Conservation (phyloP, 2,797 vertebrate species). For the Sebastes iracundus region DNA sequence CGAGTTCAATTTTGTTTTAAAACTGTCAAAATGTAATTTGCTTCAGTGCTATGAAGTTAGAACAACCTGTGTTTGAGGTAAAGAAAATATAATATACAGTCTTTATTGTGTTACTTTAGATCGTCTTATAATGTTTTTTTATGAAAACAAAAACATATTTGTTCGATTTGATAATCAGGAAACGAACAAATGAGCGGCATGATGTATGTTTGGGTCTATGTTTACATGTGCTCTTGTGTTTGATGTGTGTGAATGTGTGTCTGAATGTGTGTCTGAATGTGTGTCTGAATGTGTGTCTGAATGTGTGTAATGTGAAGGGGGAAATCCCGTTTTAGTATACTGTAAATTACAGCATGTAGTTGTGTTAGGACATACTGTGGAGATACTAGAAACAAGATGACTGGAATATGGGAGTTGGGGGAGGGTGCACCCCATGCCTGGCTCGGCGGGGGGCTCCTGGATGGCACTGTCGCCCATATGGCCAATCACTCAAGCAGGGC, state of each 20-base stretch:
- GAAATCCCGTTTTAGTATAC: background rate
- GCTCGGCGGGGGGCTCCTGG: constrained; percentile 70
- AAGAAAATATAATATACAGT: background rate
- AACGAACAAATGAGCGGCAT: background rate
- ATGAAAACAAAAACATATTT: background rate
- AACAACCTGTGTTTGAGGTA: background rate
- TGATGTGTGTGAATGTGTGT: background rate
- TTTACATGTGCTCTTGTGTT: background rate
- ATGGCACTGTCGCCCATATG: constrained; percentile 80
- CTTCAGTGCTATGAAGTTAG: background rate
- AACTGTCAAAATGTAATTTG: background rate
- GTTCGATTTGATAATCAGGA: background rate
- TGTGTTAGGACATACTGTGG: constrained; percentile 36
- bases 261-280: background rate
- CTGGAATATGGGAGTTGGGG: constrained; percentile 44
- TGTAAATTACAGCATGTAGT: constrained; percentile 49
- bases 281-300: background rate
- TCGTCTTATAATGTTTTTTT: background rate
- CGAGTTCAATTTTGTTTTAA: background rate
- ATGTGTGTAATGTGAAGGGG: constrained; percentile 12
- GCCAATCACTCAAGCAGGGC: constrained; percentile 80
- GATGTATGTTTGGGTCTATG: background rate
- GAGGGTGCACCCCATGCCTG: constrained; percentile 55
- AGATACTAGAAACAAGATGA: constrained; percentile 49
- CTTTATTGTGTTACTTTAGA: background rate